Evolutionary conservation across 2,888 invertebrate species (phyloP).

Genomic region (Xanthorhoe spadicearia): DNA sequence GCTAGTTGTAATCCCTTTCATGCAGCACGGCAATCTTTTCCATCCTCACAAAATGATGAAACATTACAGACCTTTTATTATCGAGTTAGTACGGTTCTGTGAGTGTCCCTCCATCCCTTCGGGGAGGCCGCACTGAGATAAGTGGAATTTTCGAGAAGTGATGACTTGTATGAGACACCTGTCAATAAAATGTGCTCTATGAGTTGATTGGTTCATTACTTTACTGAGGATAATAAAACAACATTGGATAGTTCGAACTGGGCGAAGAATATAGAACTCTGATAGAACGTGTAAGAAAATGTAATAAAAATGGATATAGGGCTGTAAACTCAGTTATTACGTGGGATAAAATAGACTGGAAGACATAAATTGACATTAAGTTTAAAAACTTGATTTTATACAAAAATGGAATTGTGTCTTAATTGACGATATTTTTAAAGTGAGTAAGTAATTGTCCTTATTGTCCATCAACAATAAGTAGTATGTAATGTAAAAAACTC

Average conservation of each 20-base stretch:
- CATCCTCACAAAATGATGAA: slow-evolving; percentile 56
- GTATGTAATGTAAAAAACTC: too few species aligned
- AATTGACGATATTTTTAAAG: too few species aligned
- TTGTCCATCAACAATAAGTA: too few species aligned
- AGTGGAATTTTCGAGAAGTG: slow-evolving; percentile 4
- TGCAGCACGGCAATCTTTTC: slow-evolving; percentile 47
- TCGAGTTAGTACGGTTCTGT: slow-evolving; percentile 61
- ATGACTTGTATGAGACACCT: slow-evolving; percentile 20
- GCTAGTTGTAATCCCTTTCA: slow-evolving; percentile 29
- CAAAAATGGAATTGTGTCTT: too few species aligned
- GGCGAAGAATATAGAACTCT: too few species aligned
- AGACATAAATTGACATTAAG: neutral
- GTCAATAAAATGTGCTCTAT: slow-evolving; percentile 20
- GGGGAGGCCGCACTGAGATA: slow-evolving; percentile 34
- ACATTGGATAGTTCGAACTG: neutral
- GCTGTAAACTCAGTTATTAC: too few species aligned
- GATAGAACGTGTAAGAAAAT: too few species aligned
- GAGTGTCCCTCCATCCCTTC: slow-evolving; percentile 52
- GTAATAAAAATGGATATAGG: too few species aligned
- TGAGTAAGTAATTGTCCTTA: too few species aligned
- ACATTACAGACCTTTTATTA: slow-evolving; percentile 67
- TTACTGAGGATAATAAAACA: neutral
- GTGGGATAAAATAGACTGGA: neutral
- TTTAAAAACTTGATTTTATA: neutral
- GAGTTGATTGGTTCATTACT: slow-evolving; percentile 15